Evolutionary conservation across 2,113 vertebrate genomes (phyloP).

Genomic region (Coptodon rendalli): DNA sequence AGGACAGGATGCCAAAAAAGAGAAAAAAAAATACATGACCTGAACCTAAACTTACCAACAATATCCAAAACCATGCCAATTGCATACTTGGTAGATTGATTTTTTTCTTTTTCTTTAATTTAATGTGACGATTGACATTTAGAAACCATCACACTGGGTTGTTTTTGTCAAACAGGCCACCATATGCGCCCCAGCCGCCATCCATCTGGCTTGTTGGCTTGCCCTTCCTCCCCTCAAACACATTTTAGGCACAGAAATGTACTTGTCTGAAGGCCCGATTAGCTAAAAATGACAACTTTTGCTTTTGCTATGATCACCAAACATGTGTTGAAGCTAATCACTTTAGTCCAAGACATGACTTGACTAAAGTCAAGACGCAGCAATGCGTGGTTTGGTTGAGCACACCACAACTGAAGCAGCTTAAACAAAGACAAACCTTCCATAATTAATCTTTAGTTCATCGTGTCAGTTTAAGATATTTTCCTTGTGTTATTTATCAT

Average conservation of each 20-base stretch:
- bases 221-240: not conserved
- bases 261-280: not conserved
- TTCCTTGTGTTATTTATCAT: not conserved
- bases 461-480: not conserved
- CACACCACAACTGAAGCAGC: not conserved
- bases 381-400: rapidly evolving
- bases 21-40: not conserved
- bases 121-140: not conserved
- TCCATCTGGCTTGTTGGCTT: not conserved
- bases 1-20: not conserved
- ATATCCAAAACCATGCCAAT: not conserved
- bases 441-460: not conserved
- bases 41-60: not conserved
- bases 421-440: not conserved
- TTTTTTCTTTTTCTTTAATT: not conserved
- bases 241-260: not conserved
- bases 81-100: not conserved
- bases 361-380: not conserved
- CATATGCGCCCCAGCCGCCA: not conserved
- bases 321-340: not conserved
- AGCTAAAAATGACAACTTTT: not conserved
- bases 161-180: not conserved
- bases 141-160: not conserved
- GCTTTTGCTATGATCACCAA: not conserved
- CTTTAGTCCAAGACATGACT: not conserved